Base-by-base conservation (phyloP, 1,140 invertebrate genomes). In the Trachelipus rathkii region DNA sequence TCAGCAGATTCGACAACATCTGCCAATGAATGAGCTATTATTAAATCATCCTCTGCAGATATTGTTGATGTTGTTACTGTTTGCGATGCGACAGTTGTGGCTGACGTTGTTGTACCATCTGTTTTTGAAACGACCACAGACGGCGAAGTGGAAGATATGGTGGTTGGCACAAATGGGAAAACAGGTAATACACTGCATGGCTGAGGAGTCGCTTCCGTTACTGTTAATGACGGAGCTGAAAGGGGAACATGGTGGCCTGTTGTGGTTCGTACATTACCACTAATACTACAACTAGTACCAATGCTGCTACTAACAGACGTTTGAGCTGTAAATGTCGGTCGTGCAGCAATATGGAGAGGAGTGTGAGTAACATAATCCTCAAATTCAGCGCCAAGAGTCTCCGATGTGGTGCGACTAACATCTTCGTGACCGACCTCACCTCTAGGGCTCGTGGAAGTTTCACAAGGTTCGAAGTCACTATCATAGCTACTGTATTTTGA, bases 401-500 rank as follows among this genome's bases (percentile, higher is more conserved):
- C 93, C 0, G 92, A 94, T 0, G 90, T 88, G 33, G 33, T 94
- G 53, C 93, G 86, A 7, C 90, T 92, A 5, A 94, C 91, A 79
- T 93, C 90, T 53, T 91, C 88, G 84, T 94, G 93, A 0, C 79
- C 73, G 13, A 60, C 73, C 24, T 77, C 78, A 13, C 75, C 44
- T 72, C 33, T 50, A 85, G 85, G 81, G 23, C 83, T 79, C 53
- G 74, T 70, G 10, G 80, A 66, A n/a, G 86, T 85, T 46, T 91
- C 90, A 70, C 91, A 90, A 15, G 85, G 87, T 71, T 93, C 92
- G 82, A 89, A 92, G 84, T 94, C 93, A 7, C 92, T 93, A 85
- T 94, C 93, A 84, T 95, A 94, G 79, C 92, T 93, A 24, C 92
- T 93, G 84, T 94, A n/a, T n/a, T n/a, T n/a, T n/a, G n/a, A n/a